A percentile compares a stretch with the other conserved stretches of the same genome.
Conservation (phyloP, 1,140 invertebrate genomes). For the Wiebesia pumilae region DNA sequence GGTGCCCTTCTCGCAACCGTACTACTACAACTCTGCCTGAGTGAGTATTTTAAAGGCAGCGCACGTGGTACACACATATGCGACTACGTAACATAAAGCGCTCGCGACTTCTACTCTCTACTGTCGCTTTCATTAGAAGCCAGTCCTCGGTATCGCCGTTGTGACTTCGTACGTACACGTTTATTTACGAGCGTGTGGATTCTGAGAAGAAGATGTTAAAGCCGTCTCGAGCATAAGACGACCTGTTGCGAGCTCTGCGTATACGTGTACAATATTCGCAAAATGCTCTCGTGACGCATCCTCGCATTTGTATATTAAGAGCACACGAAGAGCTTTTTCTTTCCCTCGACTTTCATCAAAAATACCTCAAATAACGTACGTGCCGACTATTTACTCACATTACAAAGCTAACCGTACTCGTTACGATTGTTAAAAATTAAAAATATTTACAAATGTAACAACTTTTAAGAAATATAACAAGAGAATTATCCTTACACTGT, state of each 20-base stretch:
- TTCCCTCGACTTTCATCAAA: not conserved
- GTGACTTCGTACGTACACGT: not conserved
- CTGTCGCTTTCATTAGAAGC: slow-evolving; percentile 42
- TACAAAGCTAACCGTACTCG: too few species aligned
- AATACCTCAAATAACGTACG: too few species aligned
- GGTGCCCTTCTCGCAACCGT: slow-evolving; percentile 65
- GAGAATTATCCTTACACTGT: too few species aligned
- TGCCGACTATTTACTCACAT: too few species aligned
- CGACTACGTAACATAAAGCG: not conserved
- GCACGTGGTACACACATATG: not conserved
- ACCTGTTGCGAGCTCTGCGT: slow-evolving; percentile 21
- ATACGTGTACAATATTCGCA: not conserved
- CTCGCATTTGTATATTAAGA: not conserved
- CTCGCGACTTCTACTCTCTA: not conserved
- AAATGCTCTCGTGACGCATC: not conserved
- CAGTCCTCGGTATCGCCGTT: not conserved
- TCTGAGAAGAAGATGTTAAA: slow-evolving; percentile 9
- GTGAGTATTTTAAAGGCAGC: slow-evolving; percentile 62
- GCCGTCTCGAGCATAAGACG: not conserved
- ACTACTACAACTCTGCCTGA: slow-evolving; percentile 66
- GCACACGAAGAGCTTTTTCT: not conserved
- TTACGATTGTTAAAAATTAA: too few species aligned
- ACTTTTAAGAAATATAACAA: too few species aligned
- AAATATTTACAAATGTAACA: too few species aligned
- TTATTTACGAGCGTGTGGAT: slow-evolving; percentile 8